phyloP scores from a whole-genome alignment of 2,113 vertebrate genomes.

The Notothenia rossii region DNA sequence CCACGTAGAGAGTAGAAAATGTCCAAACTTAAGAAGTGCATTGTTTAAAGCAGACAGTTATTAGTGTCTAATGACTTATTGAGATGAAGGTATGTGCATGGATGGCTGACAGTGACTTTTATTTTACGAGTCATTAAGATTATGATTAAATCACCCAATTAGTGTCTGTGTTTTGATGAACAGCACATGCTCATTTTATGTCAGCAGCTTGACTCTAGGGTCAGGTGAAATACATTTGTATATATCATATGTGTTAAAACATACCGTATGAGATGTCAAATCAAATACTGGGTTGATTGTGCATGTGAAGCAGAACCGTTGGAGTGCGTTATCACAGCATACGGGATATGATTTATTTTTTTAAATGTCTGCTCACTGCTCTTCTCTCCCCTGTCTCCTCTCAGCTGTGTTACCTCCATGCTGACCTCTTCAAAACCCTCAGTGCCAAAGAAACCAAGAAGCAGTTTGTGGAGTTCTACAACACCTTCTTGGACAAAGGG shows the following conservation, averaged over 20 bases:
- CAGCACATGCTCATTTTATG: slow-evolving; percentile 6
- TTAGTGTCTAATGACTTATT: background rate
- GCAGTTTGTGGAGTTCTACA: slow-evolving; percentile 90
- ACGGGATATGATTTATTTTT: background rate
- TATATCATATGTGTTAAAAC: too few species aligned
- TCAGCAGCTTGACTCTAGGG: background rate
- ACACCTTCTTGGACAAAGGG: slow-evolving; percentile 91
- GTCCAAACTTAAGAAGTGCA: background rate
- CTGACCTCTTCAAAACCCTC: slow-evolving; percentile 85
- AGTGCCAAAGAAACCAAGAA: slow-evolving; percentile 91
- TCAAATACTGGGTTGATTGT: background rate
- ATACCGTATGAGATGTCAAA: too few species aligned
- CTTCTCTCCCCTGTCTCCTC: slow-evolving; percentile 5
- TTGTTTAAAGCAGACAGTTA: background rate
- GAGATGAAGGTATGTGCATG: background rate
- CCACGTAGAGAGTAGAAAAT: background rate
- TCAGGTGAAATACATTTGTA: background rate
- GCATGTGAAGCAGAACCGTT: background rate
- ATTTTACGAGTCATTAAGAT: background rate
- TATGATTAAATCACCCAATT: background rate
- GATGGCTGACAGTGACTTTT: background rate
- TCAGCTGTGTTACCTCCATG: slow-evolving; percentile 92
- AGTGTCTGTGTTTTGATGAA: slow-evolving; percentile 1
- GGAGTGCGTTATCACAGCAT: background rate
- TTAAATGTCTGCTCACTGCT: background rate